A percentile compares a stretch with the other conserved stretches of the same genome.
Evolutionary conservation across 2,797 vertebrate genomes (phyloP).

Genomic region (Crenichthys baileyi): DNA sequence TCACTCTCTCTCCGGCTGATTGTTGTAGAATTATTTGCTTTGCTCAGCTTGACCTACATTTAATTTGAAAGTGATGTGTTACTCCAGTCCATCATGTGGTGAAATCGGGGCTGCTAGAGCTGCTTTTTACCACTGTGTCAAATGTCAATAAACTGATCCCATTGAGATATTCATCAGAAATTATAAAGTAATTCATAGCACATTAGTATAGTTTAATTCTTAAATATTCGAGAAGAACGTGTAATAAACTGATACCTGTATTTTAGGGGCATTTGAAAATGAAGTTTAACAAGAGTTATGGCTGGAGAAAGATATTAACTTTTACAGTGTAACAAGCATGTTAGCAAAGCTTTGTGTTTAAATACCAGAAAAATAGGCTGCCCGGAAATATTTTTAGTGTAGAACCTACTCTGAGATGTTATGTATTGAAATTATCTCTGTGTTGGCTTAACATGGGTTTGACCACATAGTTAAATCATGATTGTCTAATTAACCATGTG

Average conservation of each 20-base stretch:
- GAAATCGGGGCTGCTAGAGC: not conserved
- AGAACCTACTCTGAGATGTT: not conserved
- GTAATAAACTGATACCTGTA: not conserved
- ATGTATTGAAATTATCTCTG: not conserved
- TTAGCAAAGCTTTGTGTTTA: not conserved
- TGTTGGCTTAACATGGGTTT: not conserved
- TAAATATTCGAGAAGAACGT: not conserved
- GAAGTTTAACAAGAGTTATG: not conserved
- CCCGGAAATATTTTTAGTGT: not conserved
- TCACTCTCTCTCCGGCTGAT: conserved; percentile 8
- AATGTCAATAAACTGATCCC: not conserved
- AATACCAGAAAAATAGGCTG: not conserved
- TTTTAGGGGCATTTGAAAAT: not conserved
- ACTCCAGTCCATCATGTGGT: conserved; percentile 5
- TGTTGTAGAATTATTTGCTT: conserved; percentile 19
- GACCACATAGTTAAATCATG: not conserved
- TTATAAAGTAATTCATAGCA: not conserved
- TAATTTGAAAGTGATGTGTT: conserved; percentile 5
- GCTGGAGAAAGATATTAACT: not conserved
- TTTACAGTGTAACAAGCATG: not conserved
- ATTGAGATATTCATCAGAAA: not conserved
- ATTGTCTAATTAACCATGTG: not conserved
- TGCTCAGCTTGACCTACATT: conserved; percentile 13
- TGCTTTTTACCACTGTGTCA: not conserved
- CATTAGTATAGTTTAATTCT: not conserved